phyloP scores from a whole-genome alignment of 2,888 invertebrate genomes.

The Drosophila mimica region DNA sequence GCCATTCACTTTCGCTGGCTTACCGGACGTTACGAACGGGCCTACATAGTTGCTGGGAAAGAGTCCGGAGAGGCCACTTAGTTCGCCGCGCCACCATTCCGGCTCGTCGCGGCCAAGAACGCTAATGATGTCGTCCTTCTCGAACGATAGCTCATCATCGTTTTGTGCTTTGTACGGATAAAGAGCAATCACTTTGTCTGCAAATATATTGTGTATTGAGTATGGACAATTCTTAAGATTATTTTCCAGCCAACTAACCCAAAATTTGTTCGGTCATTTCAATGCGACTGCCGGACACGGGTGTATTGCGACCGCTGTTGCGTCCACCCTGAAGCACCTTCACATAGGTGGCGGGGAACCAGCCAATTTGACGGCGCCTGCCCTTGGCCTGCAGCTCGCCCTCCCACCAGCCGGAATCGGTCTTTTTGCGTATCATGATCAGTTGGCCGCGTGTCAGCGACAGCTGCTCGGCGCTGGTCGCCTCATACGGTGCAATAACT shows the following conservation, averaged over 20 bases:
- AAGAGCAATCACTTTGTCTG: conserved; percentile 95
- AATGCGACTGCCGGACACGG: conserved; percentile 89
- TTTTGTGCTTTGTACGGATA: conserved; percentile 98
- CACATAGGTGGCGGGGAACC: conserved; percentile 99
- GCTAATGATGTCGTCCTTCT: conserved; percentile 95
- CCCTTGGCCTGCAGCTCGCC: conserved; percentile 98
- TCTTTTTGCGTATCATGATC: conserved; percentile 98
- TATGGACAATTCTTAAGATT: neutral
- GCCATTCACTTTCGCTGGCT: conserved; percentile 80
- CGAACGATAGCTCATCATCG: conserved; percentile 96
- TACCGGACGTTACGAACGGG: conserved; percentile 87
- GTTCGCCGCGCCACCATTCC: conserved; percentile 99
- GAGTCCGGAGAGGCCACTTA: conserved; percentile 94
- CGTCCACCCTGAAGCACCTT: conserved; percentile 91
- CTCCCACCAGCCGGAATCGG: conserved; percentile 99
- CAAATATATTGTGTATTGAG: neutral
- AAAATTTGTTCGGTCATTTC: conserved; percentile 86
- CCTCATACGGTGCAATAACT: conserved; percentile 96
- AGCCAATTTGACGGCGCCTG: conserved; percentile 96
- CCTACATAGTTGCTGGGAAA: conserved; percentile 98
- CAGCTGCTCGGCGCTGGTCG: conserved; percentile 96
- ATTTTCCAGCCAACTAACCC: conserved; percentile 65
- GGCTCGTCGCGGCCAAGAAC: conserved; percentile 96
- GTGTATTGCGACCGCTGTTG: conserved; percentile 90
- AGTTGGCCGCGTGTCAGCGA: conserved; percentile 95